Conservation (phyloP, 2,113 vertebrate genomes). For the Saccopteryx bilineata region DNA sequence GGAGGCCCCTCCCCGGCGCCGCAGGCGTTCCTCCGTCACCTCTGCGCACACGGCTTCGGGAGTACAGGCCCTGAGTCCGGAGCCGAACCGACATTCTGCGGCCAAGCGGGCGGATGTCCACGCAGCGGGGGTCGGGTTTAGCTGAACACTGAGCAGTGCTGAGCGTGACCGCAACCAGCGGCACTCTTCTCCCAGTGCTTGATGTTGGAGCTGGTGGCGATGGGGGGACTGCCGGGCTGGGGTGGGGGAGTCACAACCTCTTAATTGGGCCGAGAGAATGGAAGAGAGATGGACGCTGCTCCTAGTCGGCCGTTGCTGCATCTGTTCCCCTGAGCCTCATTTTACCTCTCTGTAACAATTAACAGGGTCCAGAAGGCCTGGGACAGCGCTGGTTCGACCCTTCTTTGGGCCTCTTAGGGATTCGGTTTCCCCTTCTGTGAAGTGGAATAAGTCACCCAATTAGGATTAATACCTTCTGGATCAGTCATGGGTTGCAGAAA, state of each 20-base stretch:
- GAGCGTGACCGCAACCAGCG: neutral
- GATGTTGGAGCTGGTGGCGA: neutral
- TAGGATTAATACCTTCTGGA: neutral
- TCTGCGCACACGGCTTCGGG: rapidly evolving
- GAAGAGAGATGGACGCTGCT: neutral
- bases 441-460: neutral
- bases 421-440: neutral
- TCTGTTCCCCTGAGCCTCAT: neutral
- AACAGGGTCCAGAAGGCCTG: neutral
- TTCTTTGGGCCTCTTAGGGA: neutral
- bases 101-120: rapidly evolving
- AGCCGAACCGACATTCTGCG: rapidly evolving
- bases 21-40: rapidly evolving
- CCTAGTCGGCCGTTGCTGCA: neutral
- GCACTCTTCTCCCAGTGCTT: neutral
- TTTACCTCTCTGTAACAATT: neutral
- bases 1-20: neutral
- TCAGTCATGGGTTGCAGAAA: neutral
- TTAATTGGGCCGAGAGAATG: neutral
- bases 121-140: neutral
- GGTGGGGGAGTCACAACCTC: neutral
- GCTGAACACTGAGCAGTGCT: neutral
- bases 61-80: rapidly evolving
- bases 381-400: neutral
- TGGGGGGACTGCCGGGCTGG: neutral